phyloP scores from a whole-genome alignment of 2,797 vertebrate species.

The Scolopax bukidnonensis region DNA sequence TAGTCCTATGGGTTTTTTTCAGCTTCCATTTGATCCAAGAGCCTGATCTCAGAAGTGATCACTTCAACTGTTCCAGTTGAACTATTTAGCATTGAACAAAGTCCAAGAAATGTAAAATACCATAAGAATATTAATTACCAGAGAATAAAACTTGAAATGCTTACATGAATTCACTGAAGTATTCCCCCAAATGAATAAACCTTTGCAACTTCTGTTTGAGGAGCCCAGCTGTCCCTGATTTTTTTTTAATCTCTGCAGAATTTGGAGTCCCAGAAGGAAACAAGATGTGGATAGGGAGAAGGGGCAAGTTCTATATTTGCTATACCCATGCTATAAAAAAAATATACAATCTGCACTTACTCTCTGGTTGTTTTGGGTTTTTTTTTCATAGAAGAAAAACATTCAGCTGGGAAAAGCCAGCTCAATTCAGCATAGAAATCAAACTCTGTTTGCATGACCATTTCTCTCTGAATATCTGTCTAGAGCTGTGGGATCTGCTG shows the following conservation, averaged over 20 bases:
- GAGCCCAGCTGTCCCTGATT: not conserved
- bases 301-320: not conserved
- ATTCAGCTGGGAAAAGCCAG: not conserved
- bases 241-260: not conserved
- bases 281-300: not conserved
- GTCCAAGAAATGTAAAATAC: conserved; percentile 43
- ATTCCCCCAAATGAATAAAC: conserved; percentile 37
- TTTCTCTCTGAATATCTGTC: not conserved
- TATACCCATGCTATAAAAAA: not conserved
- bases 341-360: not conserved
- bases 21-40: not conserved
- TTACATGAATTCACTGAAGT: not conserved
- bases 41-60: not conserved
- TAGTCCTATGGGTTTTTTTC: not conserved
- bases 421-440: not conserved
- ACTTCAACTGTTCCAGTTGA: conserved; percentile 21
- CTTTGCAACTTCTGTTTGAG: not conserved
- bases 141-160: conserved; percentile 10
- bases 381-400: not conserved
- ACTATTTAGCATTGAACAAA: conserved; percentile 43
- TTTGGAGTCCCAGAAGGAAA: not conserved
- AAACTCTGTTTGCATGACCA: not conserved
- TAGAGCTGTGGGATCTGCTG: not conserved
- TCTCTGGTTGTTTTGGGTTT: not conserved
- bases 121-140: conserved; percentile 5